Evolutionary conservation across 2,113 vertebrate species (phyloP), one percentile per base, ranked within the genome.

Genomic region (Daubentonia madagascariensis): DNA sequence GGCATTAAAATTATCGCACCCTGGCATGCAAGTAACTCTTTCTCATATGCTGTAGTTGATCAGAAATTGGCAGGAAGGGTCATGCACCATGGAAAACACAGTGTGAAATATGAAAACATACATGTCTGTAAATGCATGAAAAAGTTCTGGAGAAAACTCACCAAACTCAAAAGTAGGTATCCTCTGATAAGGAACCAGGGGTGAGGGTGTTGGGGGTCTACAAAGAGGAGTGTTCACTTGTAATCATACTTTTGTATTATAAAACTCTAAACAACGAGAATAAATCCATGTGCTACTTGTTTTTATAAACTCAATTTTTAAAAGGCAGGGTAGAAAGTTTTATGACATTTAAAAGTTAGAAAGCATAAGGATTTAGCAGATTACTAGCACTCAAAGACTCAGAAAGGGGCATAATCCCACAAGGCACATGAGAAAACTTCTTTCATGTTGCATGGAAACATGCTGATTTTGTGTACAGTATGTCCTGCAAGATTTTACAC

Each of bases 121-220:
- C 25, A 75, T 54, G 7, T 78, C 54, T 91, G 16, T 48, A 61
- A 94, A 84, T 57, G 2, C n/a, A 80, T 45, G 57, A n/a, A 73
- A 52, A 97, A 86, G 59, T 92, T 93, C 9, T 25, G 7, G n/a
- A 85, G 83, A 91, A 91, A 93, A 67, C 61, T 76, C 86, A 84
- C 59, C 25, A 45, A 78, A 63, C 35, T 95, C 50, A 85, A 89
- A 93, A 23, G 68, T 43, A 20, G 37, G 45, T 80, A 57, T 43
- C 59, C 40, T 96, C 32, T 76, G 30, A 25, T 45, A 80, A 61
- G 63, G 75, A 68, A 52, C n/a, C 14, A 5, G 14, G 18, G 13
- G 30, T 32, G 25, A 32, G 0, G 4, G 12, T 7, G n/a, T 16
- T 65, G 22, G 16, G 25, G 35, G 48, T 37, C 45, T 22, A 78